Conservation (phyloP, 2,888 invertebrate genomes). For the Bembecia ichneumoniformis region DNA sequence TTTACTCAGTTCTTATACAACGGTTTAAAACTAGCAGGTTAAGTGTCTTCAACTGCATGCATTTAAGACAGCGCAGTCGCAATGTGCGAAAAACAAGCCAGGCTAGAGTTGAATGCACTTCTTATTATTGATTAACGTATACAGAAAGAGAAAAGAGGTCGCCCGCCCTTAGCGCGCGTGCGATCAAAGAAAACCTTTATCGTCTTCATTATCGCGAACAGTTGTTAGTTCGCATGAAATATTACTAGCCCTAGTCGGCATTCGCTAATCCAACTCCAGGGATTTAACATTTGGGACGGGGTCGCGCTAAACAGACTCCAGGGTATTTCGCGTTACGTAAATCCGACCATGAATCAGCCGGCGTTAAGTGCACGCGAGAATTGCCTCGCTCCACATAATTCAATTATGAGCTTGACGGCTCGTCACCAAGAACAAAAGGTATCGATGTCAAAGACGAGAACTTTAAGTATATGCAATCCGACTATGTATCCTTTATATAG, state of each 20-base stretch:
- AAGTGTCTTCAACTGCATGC: not conserved
- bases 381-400: constrained; percentile 56
- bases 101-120: constrained; percentile 22
- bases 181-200: not conserved
- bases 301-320: constrained; percentile 41
- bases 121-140: constrained; percentile 22
- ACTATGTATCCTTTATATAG: too few relatives aligned
- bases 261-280: not conserved
- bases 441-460: not conserved
- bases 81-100: constrained; percentile 14
- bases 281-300: constrained; percentile 24
- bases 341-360: constrained; percentile 42
- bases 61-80: constrained; percentile 19
- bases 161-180: constrained; percentile 6
- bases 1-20: not conserved
- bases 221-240: constrained; percentile 6
- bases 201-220: not conserved
- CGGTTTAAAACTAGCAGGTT: not conserved
- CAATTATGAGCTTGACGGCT: constrained; percentile 53
- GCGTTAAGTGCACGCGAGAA: constrained; percentile 62
- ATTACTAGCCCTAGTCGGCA: constrained; percentile 1
- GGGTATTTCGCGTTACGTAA: constrained; percentile 44
- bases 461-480: too few relatives aligned
- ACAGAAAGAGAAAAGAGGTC: constrained; percentile 14
- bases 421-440: constrained; percentile 14